Evolutionary conservation across 2,888 invertebrate species (phyloP), one percentile per base, ranked within the genome.

Genomic region (Hemicrepidius hirtus): DNA sequence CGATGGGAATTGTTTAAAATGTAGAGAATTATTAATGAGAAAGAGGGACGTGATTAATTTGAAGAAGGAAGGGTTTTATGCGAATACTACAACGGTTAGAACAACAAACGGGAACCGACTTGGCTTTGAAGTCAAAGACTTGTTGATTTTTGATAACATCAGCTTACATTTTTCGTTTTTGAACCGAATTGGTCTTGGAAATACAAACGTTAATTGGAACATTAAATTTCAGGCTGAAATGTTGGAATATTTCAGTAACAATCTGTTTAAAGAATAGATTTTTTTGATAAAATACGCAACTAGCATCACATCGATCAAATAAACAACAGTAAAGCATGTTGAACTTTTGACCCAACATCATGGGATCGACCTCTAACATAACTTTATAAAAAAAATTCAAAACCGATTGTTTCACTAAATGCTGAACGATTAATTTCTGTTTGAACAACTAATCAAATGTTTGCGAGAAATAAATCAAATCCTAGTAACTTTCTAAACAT

Each of bases 61-160:
- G 16, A 20, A 37, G 37, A 18, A 57, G 16, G 10, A 57, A 37
- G 32, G 37, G 57, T 18, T 57, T 9, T 16, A 57, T 13, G 20
- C 18, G 18, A 37, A 57, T 37, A 57, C 21, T 49, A 49, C 12
- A 49, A 21, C 49, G 21, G 10, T 10, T 57, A 20, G n/a, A 37
- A 57, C n/a, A 57, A 57, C 57, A 37, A 57, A 37, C 37, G 7
- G 16, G 10, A 20, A 57, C 57, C 57, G 57, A 57, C 35, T 37
- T 24, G 32, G 57, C 57, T 32, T 57, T 57, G 57, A 57, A 18
- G 20, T 57, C 18, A 37, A 57, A 37, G n/a, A 57, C 12, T 32
- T 37, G 16, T 57, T 35, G 18, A 57, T 3, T 18, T 37, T 57
- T 32, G 57, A 57, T 57, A 37, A 37, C 9, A 57, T 57, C 57